Base-by-base conservation (phyloP, 2,113 vertebrate species). In the Lota lota region DNA sequence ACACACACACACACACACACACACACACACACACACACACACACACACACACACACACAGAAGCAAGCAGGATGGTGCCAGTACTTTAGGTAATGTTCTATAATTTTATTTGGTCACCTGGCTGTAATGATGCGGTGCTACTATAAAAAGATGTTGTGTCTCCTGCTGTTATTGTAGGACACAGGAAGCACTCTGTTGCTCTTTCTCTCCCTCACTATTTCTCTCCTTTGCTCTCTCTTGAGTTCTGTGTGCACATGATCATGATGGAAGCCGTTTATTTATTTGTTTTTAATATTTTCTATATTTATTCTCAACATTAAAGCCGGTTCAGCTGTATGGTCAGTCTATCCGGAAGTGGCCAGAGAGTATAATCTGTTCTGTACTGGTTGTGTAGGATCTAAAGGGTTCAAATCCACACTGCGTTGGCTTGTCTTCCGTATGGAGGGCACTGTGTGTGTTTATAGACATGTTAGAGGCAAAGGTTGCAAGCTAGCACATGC, bases 91-190 rank as follows among this genome's bases (percentile, higher is more conserved):
- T 63, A 40, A 61, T 20, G 15, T 22, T 63, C 28, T 75, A 67
- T 72, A 68, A 70, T 76, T 61, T 58, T 59, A 67, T 28, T 63
- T 73, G 78, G 69, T 78, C 73, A 72, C 61, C 57, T 5, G 61
- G 51, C 66, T 64, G 51, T 28, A 59, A 57, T 69, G 59, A 70
- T 73, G 53, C 64, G 53, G 36, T 61, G 12, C 56, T 21, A 57
- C 70, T 73, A 36, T 60, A 54, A 19, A 74, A 73, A 65, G 66
- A 22, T 73, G 63, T 69, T 71, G 61, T 61, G 64, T 66, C 69
- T 78, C 63, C 63, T 69, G 47, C 62, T 67, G 22, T 65, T 19
- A 77, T 62, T 22, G 59, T 21, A 50, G 18, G 64, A 59, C 61
- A 62, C 50, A 73, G 59, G 63, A 68, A 61, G 60, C 20, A 16